A percentile compares a stretch with the other conserved stretches of the same genome.
Conservation (phyloP, 2,797 vertebrate species). For the Urocyon cinereoargenteus region DNA sequence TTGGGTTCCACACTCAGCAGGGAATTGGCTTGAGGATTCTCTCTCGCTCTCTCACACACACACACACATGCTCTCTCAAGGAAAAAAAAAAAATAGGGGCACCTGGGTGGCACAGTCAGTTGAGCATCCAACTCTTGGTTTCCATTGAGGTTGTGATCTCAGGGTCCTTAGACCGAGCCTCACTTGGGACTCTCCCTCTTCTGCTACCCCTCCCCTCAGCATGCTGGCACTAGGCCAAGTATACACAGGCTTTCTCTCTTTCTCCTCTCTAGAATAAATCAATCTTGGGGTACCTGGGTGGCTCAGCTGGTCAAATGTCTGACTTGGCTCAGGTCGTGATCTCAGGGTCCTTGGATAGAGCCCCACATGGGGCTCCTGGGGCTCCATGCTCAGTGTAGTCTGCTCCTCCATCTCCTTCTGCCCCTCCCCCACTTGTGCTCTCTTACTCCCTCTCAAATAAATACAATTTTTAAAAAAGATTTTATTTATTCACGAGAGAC, state of each 20-base stretch:
- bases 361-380: neutral
- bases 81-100: neutral
- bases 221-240: no score
- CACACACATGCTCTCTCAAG: neutral
- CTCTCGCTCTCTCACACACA: neutral
- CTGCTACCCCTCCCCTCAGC: no score
- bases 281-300: no score
- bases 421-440: neutral
- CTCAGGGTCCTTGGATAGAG: neutral
- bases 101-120: neutral
- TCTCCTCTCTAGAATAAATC: no score
- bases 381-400: neutral
- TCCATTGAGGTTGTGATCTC: no score
- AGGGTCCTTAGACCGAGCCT: no score
- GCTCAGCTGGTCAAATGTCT: no score
- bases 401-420: neutral
- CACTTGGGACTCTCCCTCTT: no score
- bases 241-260: no score
- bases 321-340: neutral
- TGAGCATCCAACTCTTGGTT: no score
- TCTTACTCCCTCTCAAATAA: neutral
- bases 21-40: neutral
- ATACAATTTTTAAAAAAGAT: neutral
- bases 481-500: no score
- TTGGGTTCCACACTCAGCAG: neutral